phyloP scores from a whole-genome alignment of 2,888 invertebrate species.

The Chalcis sispes region DNA sequence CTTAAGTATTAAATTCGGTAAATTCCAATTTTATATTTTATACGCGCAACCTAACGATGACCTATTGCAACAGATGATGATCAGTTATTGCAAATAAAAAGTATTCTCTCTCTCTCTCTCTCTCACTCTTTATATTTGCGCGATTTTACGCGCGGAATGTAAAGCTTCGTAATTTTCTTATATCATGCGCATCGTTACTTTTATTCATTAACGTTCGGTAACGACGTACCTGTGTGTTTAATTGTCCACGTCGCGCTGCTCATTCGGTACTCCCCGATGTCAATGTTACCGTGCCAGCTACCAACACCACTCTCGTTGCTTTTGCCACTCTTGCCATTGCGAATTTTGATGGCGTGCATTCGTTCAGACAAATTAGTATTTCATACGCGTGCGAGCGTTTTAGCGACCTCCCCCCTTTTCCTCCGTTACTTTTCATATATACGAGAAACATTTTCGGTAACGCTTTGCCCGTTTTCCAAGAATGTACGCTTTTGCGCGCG shows the following conservation, averaged over 20 bases:
- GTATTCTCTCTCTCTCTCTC: too few relatives aligned
- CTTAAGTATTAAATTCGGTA: too few relatives aligned
- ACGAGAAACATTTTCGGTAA: conserved; percentile 10
- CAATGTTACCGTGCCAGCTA: conserved; percentile 15
- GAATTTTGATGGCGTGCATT: background rate
- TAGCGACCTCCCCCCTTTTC: too few relatives aligned
- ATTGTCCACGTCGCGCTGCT: background rate
- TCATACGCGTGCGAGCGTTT: conserved; percentile 4
- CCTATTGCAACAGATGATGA: too few relatives aligned
- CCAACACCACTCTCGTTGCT: too few relatives aligned
- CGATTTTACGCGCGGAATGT: background rate
- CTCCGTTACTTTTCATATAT: too few relatives aligned
- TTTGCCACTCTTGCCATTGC: too few relatives aligned
- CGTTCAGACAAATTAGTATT: conserved; percentile 21
- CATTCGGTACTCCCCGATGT: background rate
- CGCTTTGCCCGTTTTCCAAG: background rate
- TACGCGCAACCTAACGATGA: too few relatives aligned
- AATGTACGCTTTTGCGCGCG: background rate
- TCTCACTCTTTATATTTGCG: background rate
- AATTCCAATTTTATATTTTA: too few relatives aligned
- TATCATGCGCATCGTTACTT: conserved; percentile 22
- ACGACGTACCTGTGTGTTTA: background rate
- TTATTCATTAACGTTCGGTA: conserved; percentile 3
- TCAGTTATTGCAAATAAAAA: too few relatives aligned
- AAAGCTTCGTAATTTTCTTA: background rate